Evolutionary conservation across 2,113 vertebrate genomes (phyloP).

Genomic region (Datnioides undecimradiatus): DNA sequence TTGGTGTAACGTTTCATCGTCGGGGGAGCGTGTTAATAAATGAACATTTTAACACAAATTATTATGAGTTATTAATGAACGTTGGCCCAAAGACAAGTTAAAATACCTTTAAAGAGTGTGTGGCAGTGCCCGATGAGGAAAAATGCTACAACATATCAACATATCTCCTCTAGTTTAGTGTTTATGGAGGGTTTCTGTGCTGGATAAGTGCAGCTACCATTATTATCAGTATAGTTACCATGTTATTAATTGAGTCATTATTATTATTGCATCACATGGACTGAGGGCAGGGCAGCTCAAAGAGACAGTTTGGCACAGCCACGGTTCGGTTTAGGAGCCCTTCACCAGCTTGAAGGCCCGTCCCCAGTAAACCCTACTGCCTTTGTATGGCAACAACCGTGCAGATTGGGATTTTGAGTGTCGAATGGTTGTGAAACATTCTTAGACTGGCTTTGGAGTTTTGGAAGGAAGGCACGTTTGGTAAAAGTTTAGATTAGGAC

Average conservation of each 20-base stretch:
- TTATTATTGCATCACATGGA: conserved; percentile 93
- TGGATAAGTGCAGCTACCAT: conserved; percentile 55
- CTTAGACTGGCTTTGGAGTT: conserved; percentile 53
- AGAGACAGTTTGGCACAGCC: conserved; percentile 57
- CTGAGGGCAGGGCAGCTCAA: conserved; percentile 85
- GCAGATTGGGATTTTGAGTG: conserved; percentile 45
- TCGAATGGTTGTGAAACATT: conserved; percentile 32
- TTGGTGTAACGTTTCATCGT: conserved; percentile 17
- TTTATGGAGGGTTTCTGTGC: conserved; percentile 49
- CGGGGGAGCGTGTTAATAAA: conserved; percentile 4
- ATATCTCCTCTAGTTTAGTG: conserved; percentile 50
- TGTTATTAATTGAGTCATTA: conserved; percentile 76
- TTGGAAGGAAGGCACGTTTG: conserved; percentile 73
- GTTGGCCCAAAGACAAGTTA: neutral
- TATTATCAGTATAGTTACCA: conserved; percentile 57
- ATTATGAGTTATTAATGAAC: neutral
- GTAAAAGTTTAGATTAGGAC: conserved; percentile 62
- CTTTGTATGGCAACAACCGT: neutral
- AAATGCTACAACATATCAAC: conserved; percentile 27
- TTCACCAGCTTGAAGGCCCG: conserved; percentile 33
- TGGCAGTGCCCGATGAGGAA: conserved; percentile 23
- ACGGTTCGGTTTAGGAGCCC: conserved; percentile 53
- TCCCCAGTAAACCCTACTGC: conserved; percentile 34
- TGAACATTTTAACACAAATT: conserved; percentile 3
- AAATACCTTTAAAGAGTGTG: neutral